Percentiles rank a stretch among this genome's conserved stretches.
These are phyloP conservation scores for Triplophysa dalaica DNA, from an alignment of 2,113 vertebrate species.

Conservation along the genomic window DNA sequence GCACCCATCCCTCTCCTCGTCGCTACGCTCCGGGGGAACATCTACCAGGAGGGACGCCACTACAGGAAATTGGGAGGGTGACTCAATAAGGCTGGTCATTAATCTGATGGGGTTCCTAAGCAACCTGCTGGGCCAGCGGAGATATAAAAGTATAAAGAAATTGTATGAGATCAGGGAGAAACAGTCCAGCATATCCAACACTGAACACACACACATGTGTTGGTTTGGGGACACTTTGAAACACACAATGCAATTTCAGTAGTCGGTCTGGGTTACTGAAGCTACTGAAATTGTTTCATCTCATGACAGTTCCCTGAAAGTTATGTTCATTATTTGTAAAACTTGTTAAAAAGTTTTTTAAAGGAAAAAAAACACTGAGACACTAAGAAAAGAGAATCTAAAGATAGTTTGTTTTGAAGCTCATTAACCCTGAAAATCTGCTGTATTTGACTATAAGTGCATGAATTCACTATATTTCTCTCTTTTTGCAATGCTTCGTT, in stretches of 20 bases:
- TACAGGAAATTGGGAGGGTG: slow-evolving; percentile 76
- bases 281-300: too few species aligned
- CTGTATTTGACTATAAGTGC: neutral
- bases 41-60: slow-evolving; percentile 63
- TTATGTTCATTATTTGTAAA: too few species aligned
- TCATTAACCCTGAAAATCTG: slow-evolving; percentile 20
- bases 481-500: neutral
- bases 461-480: neutral
- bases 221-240: neutral
- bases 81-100: slow-evolving; percentile 71
- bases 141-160: slow-evolving; percentile 52
- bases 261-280: neutral
- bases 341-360: too few species aligned
- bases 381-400: too few species aligned
- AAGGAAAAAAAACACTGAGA: too few species aligned
- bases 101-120: slow-evolving; percentile 72
- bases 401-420: too few species aligned
- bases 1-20: slow-evolving; percentile 12
- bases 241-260: slow-evolving; percentile 8
- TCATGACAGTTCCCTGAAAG: too few species aligned
- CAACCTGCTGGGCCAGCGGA: slow-evolving; percentile 60
- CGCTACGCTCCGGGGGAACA: slow-evolving; percentile 62
- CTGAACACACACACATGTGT: slow-evolving; percentile 4
- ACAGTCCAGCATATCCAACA: slow-evolving; percentile 18
- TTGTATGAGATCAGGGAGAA: slow-evolving; percentile 23